Evolutionary conservation across 2,113 vertebrate species (phyloP).

Genomic region (Atlantisia rogersi): DNA sequence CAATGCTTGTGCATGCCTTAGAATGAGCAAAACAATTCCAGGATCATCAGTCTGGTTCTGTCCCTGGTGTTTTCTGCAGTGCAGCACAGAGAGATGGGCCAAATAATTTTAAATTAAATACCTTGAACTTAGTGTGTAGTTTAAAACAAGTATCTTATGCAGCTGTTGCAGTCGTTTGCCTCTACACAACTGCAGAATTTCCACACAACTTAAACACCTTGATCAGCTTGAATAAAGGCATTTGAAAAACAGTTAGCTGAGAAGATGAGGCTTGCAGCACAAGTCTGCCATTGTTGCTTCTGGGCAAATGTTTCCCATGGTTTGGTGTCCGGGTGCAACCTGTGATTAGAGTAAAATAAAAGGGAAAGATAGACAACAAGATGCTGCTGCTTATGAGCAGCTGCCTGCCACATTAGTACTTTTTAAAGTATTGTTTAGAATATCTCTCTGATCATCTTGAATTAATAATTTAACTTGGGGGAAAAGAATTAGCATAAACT

Average conservation of each 20-base stretch:
- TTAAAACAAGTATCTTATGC: background rate
- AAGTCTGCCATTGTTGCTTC: background rate
- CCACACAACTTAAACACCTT: background rate
- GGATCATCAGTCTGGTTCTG: background rate
- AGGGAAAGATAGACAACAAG: background rate
- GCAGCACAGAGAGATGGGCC: background rate
- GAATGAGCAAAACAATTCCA: background rate
- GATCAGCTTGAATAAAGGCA: background rate
- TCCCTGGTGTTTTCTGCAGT: background rate
- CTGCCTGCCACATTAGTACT: background rate
- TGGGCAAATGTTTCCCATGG: background rate
- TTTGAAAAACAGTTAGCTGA: background rate
- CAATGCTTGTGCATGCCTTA: background rate
- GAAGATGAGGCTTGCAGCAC: background rate
- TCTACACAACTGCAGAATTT: background rate
- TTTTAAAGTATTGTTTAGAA: background rate
- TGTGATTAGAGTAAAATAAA: background rate
- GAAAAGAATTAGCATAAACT: background rate
- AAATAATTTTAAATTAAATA: background rate
- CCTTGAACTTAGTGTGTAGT: background rate
- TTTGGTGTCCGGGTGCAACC: background rate
- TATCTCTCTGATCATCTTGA: background rate
- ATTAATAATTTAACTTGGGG: background rate
- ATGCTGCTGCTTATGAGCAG: background rate
- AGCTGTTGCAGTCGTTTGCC: background rate